phyloP scores from a whole-genome alignment of 2,797 vertebrate genomes.

The Perodicticus potto region DNA sequence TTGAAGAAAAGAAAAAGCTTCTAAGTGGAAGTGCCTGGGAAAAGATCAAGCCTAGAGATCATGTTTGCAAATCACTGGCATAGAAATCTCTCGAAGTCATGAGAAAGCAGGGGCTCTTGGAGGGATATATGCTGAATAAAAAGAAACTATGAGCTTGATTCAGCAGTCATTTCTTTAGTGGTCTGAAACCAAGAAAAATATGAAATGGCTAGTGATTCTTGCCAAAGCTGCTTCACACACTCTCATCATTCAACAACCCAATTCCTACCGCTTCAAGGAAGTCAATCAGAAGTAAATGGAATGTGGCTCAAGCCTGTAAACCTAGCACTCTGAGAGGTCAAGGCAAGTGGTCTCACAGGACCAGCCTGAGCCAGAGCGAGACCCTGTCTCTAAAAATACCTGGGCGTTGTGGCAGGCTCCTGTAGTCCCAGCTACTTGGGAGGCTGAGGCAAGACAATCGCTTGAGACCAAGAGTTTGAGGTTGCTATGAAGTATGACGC shows the following conservation, averaged over 20 bases:
- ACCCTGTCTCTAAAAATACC: no score
- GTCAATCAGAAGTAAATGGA: conserved; percentile 59
- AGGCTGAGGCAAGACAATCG: no score
- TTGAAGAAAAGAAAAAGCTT: conserved; percentile 61
- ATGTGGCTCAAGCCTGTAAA: neutral
- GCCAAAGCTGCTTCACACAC: conserved; percentile 47
- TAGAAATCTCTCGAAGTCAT: conserved; percentile 56
- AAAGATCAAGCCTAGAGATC: conserved; percentile 59
- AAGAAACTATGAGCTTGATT: conserved; percentile 55
- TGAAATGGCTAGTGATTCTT: conserved; percentile 51
- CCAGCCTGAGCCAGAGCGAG: no score
- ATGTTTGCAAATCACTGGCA: conserved; percentile 24
- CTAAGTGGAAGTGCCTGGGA: conserved; percentile 50
- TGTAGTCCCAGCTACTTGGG: no score
- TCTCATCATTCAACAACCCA: conserved; percentile 54
- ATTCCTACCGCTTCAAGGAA: conserved; percentile 46
- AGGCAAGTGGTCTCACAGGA: no score
- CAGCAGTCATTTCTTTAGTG: conserved; percentile 61
- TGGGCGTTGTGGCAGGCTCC: no score
- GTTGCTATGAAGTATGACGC: no score
- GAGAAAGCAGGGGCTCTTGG: conserved; percentile 18
- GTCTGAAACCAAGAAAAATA: conserved; percentile 57
- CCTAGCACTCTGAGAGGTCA: no score
- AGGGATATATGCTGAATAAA: conserved; percentile 6
- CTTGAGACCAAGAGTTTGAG: no score